Evolutionary conservation across 2,113 vertebrate genomes (phyloP), one percentile per base, ranked within the genome.

Genomic region (Scartelaos histophorus): DNA sequence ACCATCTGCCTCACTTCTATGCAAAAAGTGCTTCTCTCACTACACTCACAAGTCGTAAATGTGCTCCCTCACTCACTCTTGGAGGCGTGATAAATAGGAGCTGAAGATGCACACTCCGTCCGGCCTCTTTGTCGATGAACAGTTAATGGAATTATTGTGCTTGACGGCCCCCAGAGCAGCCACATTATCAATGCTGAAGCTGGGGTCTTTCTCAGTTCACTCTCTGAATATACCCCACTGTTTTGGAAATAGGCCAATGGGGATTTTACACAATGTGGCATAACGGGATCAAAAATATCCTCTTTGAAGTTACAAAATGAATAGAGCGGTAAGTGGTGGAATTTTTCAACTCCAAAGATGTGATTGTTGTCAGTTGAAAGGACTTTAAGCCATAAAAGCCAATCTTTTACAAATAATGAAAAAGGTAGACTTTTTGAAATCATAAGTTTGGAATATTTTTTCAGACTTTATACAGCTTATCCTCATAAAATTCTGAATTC

Each of bases 91-190:
- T 80, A 67, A 82, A 74, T 29, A 62, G 69, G 60, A 69, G 38
- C 75, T 53, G 73, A 81, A 53, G 74, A 80, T 29, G 74, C 70
- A 79, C 78, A 78, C 15, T 65, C 34, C 10, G 1, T 65, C 34
- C 10, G 0, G 70, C 69, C 75, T 70, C 60, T 82, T 0, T 38
- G 71, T 72, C 43, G 61, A 78, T 51, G 53, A 79, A 76, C 69
- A 54, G 70, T 85, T 70, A 73, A 81, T 24, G 72, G 72, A 80
- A 76, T 82, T 77, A 77, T 75, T 75, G 70, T 79, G 62, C 66
- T 78, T 16, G 6, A 57, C 17, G 7, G 16, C 67, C 64, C 73
- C 66, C 45, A 67, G 68, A 82, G 78, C 66, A 79, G 65, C 74
- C 57, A 71, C 54, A 78, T 75, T 79, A 75, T 76, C 74, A 84